Evolutionary conservation across 2,113 vertebrate species (phyloP).

Genomic region (Eulemur rufifrons): DNA sequence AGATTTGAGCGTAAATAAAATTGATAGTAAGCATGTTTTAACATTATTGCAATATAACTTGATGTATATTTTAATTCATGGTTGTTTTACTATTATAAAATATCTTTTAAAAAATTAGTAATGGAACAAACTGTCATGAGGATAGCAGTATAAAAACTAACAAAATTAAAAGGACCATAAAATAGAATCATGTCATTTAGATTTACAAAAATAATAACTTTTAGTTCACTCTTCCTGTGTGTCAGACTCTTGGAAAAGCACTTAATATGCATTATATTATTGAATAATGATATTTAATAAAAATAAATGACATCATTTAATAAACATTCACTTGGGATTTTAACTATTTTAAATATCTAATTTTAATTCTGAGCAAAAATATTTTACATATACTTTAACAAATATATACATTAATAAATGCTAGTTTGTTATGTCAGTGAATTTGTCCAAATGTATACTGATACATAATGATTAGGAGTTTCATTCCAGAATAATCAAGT

Average conservation of each 20-base stretch:
- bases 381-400: neutral
- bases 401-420: neutral
- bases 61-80: constrained; percentile 6
- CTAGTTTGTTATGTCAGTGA: constrained; percentile 14
- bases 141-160: neutral
- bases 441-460: neutral
- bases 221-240: neutral
- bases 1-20: neutral
- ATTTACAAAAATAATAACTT: constrained; percentile 10
- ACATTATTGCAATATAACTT: neutral
- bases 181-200: neutral
- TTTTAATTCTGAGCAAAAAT: constrained; percentile 29
- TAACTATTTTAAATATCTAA: neutral
- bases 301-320: neutral
- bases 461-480: neutral
- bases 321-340: neutral
- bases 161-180: neutral
- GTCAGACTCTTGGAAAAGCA: neutral
- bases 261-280: neutral
- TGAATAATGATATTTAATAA: neutral
- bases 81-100: neutral
- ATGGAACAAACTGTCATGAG: neutral
- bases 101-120: neutral
- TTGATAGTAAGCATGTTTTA: neutral
- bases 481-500: neutral